These are phyloP conservation scores for Meda fulgida DNA, from an alignment of 2,797 vertebrate species.

Conservation along the genomic window DNA sequence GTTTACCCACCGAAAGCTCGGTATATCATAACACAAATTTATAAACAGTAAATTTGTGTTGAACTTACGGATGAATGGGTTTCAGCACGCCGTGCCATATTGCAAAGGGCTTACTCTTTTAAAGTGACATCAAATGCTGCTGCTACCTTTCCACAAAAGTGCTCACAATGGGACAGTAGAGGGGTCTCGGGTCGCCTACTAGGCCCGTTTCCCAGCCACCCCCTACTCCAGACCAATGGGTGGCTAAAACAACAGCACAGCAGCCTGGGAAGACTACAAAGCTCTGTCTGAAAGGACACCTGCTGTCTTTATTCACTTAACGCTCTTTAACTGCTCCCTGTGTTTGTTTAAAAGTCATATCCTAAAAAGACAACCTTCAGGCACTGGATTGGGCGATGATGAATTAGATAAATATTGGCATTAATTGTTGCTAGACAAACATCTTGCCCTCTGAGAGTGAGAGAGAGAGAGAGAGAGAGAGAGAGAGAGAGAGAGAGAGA, in stretches of 20 bases:
- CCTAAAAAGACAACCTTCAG: slow-evolving; percentile 72
- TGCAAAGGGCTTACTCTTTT: slow-evolving; percentile 16
- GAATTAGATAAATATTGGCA: slow-evolving; percentile 83
- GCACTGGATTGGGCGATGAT: slow-evolving; percentile 75
- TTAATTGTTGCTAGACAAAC: slow-evolving; percentile 80
- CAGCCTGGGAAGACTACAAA: slow-evolving; percentile 78
- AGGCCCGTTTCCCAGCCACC: slow-evolving; percentile 81
- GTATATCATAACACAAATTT: slow-evolving; percentile 24
- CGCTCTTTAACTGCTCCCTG: slow-evolving; percentile 76
- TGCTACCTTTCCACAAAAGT: slow-evolving; percentile 62
- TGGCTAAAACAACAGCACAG: slow-evolving; percentile 83
- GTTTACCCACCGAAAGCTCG: slow-evolving; percentile 19
- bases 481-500: background rate
- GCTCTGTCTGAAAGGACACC: slow-evolving; percentile 80
- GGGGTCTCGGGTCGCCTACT: slow-evolving; percentile 78
- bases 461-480: slow-evolving; percentile 5
- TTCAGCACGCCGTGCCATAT: background rate
- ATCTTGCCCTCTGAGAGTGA: slow-evolving; percentile 69
- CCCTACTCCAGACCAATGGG: slow-evolving; percentile 77
- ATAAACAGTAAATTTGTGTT: background rate
- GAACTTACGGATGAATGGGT: slow-evolving; percentile 10
- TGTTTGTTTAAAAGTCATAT: slow-evolving; percentile 80
- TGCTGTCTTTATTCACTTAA: slow-evolving; percentile 82
- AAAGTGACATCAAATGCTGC: slow-evolving; percentile 52
- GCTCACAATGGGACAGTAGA: slow-evolving; percentile 75